Conservation (phyloP, 2,113 vertebrate genomes). For the Girardinichthys multiradiatus region DNA sequence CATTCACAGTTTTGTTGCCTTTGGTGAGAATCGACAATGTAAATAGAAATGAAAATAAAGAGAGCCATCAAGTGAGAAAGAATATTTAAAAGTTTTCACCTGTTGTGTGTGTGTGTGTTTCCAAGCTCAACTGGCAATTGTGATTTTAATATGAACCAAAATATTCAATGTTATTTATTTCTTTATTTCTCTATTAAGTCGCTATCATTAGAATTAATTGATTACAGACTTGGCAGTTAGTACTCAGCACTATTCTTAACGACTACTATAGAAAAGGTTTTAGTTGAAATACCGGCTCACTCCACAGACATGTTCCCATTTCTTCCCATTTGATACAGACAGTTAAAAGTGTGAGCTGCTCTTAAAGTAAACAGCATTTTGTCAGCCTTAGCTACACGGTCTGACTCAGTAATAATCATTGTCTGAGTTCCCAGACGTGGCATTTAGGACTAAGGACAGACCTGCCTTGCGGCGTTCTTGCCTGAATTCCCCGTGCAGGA, state of each 20-base stretch:
- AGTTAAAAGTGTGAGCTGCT: conserved; percentile 21
- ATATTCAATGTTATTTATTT: background rate
- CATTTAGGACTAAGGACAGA: conserved; percentile 57
- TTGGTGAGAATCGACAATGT: too few species aligned
- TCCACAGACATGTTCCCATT: conserved; percentile 46
- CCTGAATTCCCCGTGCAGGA: conserved; percentile 51
- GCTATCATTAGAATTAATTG: conserved; percentile 35
- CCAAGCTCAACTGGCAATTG: too few species aligned
- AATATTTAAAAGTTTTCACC: too few species aligned
- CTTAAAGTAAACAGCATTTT: conserved; percentile 52
- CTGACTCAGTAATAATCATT: conserved; percentile 46
- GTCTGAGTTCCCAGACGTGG: conserved; percentile 42
- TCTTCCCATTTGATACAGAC: conserved; percentile 33
- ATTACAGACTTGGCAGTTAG: conserved; percentile 9
- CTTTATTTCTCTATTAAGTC: background rate
- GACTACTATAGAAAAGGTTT: conserved; percentile 47
- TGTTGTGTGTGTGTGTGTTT: too few species aligned
- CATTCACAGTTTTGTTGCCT: too few species aligned
- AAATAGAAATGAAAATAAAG: too few species aligned
- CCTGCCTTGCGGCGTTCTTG: conserved; percentile 52
- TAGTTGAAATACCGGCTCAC: conserved; percentile 49
- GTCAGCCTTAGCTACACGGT: conserved; percentile 44
- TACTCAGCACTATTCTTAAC: conserved; percentile 43
- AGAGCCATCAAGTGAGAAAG: too few species aligned
- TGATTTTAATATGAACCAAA: background rate